Evolutionary conservation across 2,888 invertebrate genomes (phyloP).

Genomic region (Leucozona laternaria): DNA sequence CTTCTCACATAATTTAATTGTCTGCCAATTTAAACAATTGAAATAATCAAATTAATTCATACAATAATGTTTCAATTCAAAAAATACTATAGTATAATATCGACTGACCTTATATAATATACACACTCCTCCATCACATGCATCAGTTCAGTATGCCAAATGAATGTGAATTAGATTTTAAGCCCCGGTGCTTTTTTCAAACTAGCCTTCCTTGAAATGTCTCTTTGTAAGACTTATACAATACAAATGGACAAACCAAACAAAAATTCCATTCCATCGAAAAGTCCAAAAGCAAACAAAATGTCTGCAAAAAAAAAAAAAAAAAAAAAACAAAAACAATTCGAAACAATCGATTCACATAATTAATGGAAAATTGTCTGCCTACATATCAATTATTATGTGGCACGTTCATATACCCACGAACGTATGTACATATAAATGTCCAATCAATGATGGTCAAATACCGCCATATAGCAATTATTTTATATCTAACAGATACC

Average conservation of each 20-base stretch:
- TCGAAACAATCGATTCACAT: conserved; percentile 72
- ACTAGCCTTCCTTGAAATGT: conserved; percentile 63
- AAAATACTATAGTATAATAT: too few species aligned
- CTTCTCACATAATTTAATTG: too few species aligned
- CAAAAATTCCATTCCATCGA: conserved; percentile 5
- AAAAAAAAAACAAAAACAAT: conserved; percentile 23
- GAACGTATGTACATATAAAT: background rate
- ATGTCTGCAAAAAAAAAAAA: conserved; percentile 3
- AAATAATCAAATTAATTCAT: too few species aligned
- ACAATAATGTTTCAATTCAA: too few species aligned
- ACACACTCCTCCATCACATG: too few species aligned
- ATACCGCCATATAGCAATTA: conserved; percentile 21
- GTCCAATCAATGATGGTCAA: background rate
- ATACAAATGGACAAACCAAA: conserved; percentile 25
- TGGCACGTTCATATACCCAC: conserved; percentile 43
- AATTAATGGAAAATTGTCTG: conserved; percentile 71
- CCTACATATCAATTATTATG: conserved; percentile 70
- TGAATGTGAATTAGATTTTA: conserved; percentile 8
- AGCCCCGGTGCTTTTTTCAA: background rate
- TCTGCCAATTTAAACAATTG: too few species aligned
- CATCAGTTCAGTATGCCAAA: background rate
- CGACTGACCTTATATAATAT: too few species aligned
- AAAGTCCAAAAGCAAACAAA: conserved; percentile 48
- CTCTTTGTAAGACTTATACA: conserved; percentile 57
- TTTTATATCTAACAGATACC: conserved; percentile 18